Evolutionary conservation across 2,888 invertebrate species (phyloP), one percentile per base, ranked within the genome.

Genomic region (Drosophila aldrichi): DNA sequence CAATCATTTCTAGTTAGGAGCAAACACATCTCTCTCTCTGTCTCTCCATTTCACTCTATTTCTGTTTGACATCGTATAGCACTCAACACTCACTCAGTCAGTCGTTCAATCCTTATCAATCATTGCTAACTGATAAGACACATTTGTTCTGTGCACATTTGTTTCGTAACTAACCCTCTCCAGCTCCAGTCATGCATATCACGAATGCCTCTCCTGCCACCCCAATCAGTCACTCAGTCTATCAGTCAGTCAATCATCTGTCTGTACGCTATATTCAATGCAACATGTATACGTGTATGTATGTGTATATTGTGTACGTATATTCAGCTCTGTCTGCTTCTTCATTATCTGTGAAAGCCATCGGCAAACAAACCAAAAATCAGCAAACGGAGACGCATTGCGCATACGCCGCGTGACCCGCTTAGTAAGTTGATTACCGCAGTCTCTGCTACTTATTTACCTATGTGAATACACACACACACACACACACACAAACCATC

Each of bases 391-490:
- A 49, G 56, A 65, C 51, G 64, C 71, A 65, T 71, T 72, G 65
- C 56, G 72, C 49, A 72, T 72, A 52, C 73, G 72, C 77, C 80
- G 60, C 62, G 69, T 79, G 72, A 72, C 65, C 62, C 78, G 80
- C 68, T 78, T 72, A 63, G 55, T 63, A 78, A 78, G 72, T 78
- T 78, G 72, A 79, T 78, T 79, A 78, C 63, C 51, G 44, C 57
- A 62, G 51, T 56, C 61, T 61, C 22, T 38, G 66, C 55, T 40
- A 55, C 61, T 41, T 70, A 60, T 74, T 58, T 77, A 68, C 49
- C 67, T 67, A 62, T 67, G 58, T 57, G 58, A 51, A 44, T 29
- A 44, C 3, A 40, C 48, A 44, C 3, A 40, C 48, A 48, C 25
- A 46, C 4, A 34, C 44, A 46, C 29, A 48, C n/a, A n/a, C 48